Percentiles rank a stretch among this genome's conserved stretches.
These are phyloP conservation scores for Alsophila aescularia DNA, from an alignment of 2,888 invertebrate genomes.

Conservation along the genomic window DNA sequence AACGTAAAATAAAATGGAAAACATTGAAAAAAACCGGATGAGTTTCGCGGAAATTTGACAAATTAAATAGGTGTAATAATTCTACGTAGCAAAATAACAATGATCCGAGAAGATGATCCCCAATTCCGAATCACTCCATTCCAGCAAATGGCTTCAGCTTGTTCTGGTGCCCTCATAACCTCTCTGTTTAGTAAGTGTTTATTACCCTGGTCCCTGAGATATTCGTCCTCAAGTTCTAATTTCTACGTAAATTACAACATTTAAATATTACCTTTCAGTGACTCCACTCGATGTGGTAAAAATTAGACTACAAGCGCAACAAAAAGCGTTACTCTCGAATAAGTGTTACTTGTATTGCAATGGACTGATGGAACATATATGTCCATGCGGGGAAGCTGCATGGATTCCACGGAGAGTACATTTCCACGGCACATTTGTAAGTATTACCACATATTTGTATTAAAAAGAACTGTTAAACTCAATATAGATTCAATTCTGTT, in stretches of 20 bases:
- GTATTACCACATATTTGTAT: conserved; percentile 32
- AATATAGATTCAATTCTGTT: no score
- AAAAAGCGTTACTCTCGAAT: conserved; percentile 91
- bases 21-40: conserved; percentile 33
- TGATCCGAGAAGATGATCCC: conserved; percentile 88
- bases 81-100: conserved; percentile 39
- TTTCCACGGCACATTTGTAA: conserved; percentile 91
- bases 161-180: conserved; percentile 95
- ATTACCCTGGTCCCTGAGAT: neutral
- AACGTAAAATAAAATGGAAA: conserved; percentile 23
- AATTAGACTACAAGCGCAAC: conserved; percentile 97
- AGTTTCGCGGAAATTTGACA: conserved; percentile 20
- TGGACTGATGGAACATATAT: conserved; percentile 99
- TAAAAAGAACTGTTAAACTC: neutral
- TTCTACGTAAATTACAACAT: neutral
- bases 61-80: conserved; percentile 2
- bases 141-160: conserved; percentile 94
- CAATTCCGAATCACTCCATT: conserved; percentile 90
- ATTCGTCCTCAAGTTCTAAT: neutral
- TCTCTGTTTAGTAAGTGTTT: conserved; percentile 91
- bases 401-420: conserved; percentile 88
- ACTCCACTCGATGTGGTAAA: conserved; percentile 99
- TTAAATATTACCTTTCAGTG: conserved; percentile 85
- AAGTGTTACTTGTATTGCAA: conserved; percentile 98
- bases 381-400: conserved; percentile 88